Percentiles rank a stretch among this genome's conserved stretches.
These are phyloP conservation scores for Hucho hucho DNA, from an alignment of 2,113 vertebrate species.

Conservation along the genomic window DNA sequence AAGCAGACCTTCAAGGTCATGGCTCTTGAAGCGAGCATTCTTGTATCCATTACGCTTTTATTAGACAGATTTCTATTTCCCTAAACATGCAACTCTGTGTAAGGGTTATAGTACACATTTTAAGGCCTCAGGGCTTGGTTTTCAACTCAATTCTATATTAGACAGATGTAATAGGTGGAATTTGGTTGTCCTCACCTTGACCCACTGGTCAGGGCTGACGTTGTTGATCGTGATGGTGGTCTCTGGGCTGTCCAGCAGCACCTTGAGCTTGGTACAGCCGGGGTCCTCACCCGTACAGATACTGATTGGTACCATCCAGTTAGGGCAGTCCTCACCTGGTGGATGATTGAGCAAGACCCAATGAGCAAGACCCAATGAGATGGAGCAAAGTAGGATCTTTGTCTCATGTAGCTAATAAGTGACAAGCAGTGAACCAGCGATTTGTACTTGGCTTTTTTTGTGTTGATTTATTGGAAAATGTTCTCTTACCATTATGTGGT, in stretches of 20 bases:
- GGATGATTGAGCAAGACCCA: not conserved
- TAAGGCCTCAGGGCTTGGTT: no score
- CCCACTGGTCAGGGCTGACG: constrained; percentile 85
- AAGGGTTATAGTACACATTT: no score
- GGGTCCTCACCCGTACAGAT: constrained; percentile 92
- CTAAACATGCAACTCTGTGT: no score
- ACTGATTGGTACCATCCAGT: constrained; percentile 97
- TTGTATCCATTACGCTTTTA: no score
- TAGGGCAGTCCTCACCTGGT: constrained; percentile 86
- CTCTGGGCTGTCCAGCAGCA: constrained; percentile 90
- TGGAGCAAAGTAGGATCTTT: no score
- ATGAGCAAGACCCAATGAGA: no score
- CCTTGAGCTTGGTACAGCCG: constrained; percentile 81
- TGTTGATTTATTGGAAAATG: not conserved
- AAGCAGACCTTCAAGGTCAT: no score
- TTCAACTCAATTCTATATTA: no score
- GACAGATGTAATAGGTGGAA: no score
- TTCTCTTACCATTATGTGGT: constrained; percentile 85
- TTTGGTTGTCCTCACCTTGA: constrained; percentile 81
- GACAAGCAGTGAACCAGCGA: not conserved
- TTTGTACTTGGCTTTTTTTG: not conserved
- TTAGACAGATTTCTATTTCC: no score
- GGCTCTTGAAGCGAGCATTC: no score
- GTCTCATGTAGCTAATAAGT: not conserved
- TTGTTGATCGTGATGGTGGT: constrained; percentile 83